Evolutionary conservation across 2,888 invertebrate species (phyloP), one percentile per base, ranked within the genome.

Genomic region (Macroteleia sp.): DNA sequence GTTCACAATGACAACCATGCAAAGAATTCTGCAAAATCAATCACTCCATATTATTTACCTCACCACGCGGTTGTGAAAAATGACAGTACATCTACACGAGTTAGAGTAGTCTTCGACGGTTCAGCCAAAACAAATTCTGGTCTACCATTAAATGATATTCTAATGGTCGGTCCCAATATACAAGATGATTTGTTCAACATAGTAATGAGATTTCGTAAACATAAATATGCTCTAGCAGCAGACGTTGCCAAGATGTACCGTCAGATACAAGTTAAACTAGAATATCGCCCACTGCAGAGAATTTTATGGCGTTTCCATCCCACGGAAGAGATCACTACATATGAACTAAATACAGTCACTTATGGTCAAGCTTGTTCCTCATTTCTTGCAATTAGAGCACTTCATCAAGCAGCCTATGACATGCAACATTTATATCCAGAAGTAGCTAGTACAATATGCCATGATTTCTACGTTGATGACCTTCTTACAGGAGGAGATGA

Each of bases 241-340:
- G 86, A 86, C 57, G 56, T 89, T n/a, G 74, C 44, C 0, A 83
- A 87, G 67, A 87, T 86, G 83, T 87, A 83, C 36, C 80, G 83
- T 0, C 79, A 25, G 20, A 17, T 81, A 4, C 3, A 19, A 8
- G 42, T 79, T 8, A 17, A 56, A 6, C 5, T 28, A 1, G 3
- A 1, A 14, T n/a, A 52, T 20, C 20, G 52, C 30, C n/a, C n/a
- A n/a, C n/a, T n/a, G n/a, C n/a, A n/a, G n/a, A n/a, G n/a, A n/a
- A n/a, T n/a, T n/a, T 10, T 39, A 9, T 54, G 36, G 39, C 20
- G 54, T 25, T 39, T 25, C 6, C 10, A 39, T 12, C 39, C 16
- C 14, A 9, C 12, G 16, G 9, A 54, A 2, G 36, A 39, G 1
- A 39, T 54, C 9, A 1, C 19, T 6, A 20, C n/a, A 2, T 34